Evolutionary conservation across 2,797 vertebrate species (phyloP), one percentile per base, ranked within the genome.

Genomic region (Pogoniulus pusillus): DNA sequence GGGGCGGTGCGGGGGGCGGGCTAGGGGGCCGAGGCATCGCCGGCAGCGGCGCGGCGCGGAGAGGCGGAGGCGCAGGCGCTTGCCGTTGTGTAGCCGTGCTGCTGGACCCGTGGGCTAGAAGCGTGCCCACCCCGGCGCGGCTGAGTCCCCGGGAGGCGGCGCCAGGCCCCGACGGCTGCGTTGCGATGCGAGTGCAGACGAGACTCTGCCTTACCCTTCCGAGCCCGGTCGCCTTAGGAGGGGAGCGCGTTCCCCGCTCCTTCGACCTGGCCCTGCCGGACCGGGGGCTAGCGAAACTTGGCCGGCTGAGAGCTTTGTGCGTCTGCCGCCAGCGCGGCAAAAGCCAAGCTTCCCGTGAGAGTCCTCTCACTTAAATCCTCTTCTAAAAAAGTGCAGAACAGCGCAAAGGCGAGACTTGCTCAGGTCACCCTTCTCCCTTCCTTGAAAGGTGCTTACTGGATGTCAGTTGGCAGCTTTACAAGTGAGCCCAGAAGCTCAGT

Each of bases 81-180:
- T 2, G n/a, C 10, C 0, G 65, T 37, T 7, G 76, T 24, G 47
- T 7, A 0, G 60, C 30, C 10, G 84, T 23, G 37, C 8, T 7
- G 7, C 4, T 13, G 22, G 47, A 62, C 26, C 15, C 7, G 22
- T 7, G 32, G 34, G 10, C 4, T 5, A 9, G 4, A 18, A 35
- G 10, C 1, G 16, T 23, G 29, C 27, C n/a, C 6, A 17, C 11
- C 17, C 29, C 12, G 29, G 16, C 2, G 12, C 32, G 20, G 82
- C 22, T 3, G 72, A 53, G 63, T 17, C n/a, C 90, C 74, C 55
- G 45, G 39, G 78, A 89, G 85, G 91, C 70, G 65, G 78, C 35
- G 70, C 62, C 62, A 30, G 85, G 79, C 4, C 23, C 43, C 49
- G 51, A 53, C 35, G 3, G 60, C 19, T n/a, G 58, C 22, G 41